Percentiles rank a stretch among this genome's conserved stretches.
phyloP scores from a whole-genome alignment of 2,888 invertebrate genomes.

The Pegoplata infirma region DNA sequence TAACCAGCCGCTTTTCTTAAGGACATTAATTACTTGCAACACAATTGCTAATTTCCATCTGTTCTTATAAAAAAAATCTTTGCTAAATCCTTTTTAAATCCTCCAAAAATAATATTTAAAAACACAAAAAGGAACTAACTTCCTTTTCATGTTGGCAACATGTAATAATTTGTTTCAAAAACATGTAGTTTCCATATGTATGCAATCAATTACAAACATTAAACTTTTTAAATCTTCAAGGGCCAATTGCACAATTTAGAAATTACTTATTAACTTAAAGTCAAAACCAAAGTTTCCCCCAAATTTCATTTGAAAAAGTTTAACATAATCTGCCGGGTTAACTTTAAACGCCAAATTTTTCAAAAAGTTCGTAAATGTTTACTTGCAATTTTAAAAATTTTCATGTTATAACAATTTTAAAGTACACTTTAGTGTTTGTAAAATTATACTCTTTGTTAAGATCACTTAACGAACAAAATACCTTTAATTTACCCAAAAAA shows the following conservation, averaged over 20 bases:
- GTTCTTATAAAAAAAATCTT: slow-evolving; percentile 34
- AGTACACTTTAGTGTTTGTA: slow-evolving; percentile 6
- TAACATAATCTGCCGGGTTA: too few species aligned
- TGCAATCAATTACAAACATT: slow-evolving; percentile 38
- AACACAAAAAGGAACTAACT: slow-evolving; percentile 6
- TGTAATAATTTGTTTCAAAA: slow-evolving; percentile 51
- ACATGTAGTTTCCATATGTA: slow-evolving; percentile 1
- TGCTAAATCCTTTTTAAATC: slow-evolving; percentile 13
- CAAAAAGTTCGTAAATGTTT: too few species aligned
- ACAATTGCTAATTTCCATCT: background rate
- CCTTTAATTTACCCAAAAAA: slow-evolving; percentile 33
- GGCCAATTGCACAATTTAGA: background rate
- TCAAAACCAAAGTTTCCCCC: too few species aligned
- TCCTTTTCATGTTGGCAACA: slow-evolving; percentile 31
- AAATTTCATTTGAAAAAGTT: too few species aligned
- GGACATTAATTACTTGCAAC: too few species aligned
- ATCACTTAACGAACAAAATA: slow-evolving; percentile 29
- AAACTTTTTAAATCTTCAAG: background rate
- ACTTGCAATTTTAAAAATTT: too few species aligned
- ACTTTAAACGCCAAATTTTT: too few species aligned
- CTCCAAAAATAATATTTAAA: too few species aligned
- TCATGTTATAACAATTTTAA: background rate
- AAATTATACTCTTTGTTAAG: slow-evolving; percentile 8
- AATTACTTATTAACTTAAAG: background rate
- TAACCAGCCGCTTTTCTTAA: too few species aligned